phyloP scores from a whole-genome alignment of 1,140 invertebrate species.

The Polypedilum pembai region DNA sequence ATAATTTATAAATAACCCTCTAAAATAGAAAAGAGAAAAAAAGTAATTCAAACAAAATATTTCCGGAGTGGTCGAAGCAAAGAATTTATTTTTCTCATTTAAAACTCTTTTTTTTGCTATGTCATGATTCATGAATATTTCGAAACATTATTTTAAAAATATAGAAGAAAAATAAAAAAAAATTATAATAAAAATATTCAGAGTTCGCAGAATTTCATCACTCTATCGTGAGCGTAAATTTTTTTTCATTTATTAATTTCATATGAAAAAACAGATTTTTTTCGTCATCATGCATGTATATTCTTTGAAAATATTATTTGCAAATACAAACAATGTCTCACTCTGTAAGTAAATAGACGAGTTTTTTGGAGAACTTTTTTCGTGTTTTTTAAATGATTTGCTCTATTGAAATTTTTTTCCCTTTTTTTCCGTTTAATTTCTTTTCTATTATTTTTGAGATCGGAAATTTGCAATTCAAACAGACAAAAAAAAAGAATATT shows the following conservation, averaged over 20 bases:
- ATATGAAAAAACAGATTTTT: constrained; percentile 6
- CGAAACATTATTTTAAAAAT: no score
- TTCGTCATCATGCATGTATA: constrained; percentile 3
- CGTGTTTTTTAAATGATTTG: not conserved
- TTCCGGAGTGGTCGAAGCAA: no score
- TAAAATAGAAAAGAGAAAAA: no score
- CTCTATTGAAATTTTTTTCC: not conserved
- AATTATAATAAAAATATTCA: not conserved
- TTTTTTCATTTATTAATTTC: constrained; percentile 6
- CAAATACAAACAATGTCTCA: not conserved
- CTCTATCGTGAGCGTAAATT: not conserved
- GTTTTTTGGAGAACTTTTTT: not conserved
- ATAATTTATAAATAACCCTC: no score
- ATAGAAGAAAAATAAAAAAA: no score
- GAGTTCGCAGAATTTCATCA: not conserved
- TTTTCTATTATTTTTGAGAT: not conserved
- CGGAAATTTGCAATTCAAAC: constrained; percentile 17
- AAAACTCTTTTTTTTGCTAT: no score
- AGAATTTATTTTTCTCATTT: no score
- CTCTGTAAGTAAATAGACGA: not conserved
- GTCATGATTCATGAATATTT: no score
- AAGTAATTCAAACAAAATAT: no score
- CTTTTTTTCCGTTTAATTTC: not conserved
- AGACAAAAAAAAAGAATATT: not conserved
- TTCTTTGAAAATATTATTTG: not conserved